Percentiles rank a stretch among this genome's conserved stretches.
These are phyloP conservation scores for Jacana jacana DNA, from an alignment of 2,113 vertebrate species.

Conservation along the genomic window DNA sequence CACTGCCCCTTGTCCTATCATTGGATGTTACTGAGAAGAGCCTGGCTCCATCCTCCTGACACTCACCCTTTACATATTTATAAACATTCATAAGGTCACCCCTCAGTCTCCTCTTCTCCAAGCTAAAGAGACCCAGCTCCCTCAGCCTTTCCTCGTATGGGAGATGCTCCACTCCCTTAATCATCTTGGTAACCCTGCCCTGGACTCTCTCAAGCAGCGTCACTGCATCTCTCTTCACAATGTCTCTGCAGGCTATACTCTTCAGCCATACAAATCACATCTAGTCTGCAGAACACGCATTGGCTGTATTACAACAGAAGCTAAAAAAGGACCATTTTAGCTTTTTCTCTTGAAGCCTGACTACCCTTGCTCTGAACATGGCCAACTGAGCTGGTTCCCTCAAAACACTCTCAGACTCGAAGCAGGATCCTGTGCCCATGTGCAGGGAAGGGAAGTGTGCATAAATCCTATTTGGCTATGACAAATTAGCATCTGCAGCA, in stretches of 20 bases:
- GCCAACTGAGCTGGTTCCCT: neutral
- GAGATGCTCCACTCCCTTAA: too few relatives aligned
- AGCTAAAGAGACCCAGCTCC: too few relatives aligned
- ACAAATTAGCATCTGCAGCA: neutral
- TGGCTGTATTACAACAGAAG: neutral
- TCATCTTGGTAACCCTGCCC: too few relatives aligned
- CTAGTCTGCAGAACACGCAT: neutral
- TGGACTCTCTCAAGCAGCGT: too few relatives aligned
- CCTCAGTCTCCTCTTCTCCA: too few relatives aligned
- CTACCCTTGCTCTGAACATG: neutral
- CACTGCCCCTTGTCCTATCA: too few relatives aligned
- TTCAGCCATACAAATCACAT: neutral
- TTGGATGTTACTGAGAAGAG: too few relatives aligned
- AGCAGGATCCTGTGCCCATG: accelerated
- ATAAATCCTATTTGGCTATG: neutral
- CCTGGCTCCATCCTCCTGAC: too few relatives aligned
- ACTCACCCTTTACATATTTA: too few relatives aligned
- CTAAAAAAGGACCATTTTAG: neutral
- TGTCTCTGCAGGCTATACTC: neutral
- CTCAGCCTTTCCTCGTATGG: too few relatives aligned
- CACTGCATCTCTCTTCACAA: too few relatives aligned
- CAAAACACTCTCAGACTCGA: neutral
- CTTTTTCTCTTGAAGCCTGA: neutral
- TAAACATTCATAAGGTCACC: too few relatives aligned
- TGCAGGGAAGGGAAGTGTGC: neutral